Conservation (phyloP, 2,113 vertebrate genomes). For the Passer montanus region DNA sequence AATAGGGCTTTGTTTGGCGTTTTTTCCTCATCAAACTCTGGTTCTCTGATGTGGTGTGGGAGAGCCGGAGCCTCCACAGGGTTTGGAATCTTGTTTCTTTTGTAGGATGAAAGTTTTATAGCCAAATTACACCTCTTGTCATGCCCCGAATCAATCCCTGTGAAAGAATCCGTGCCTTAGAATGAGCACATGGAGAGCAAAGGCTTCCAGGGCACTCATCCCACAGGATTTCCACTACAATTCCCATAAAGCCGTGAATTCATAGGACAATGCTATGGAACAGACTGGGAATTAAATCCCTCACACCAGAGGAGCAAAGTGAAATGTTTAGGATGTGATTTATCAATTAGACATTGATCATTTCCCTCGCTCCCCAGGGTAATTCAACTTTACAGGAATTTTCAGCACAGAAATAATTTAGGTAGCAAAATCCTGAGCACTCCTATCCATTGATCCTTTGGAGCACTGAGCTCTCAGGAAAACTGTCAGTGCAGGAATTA, state of each 20-base stretch:
- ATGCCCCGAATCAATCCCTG: neutral
- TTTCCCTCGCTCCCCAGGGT: neutral
- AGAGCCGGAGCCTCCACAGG: neutral
- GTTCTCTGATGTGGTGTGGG: neutral
- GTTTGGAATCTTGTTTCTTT: neutral
- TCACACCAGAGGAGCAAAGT: neutral
- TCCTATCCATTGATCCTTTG: neutral
- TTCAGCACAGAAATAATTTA: neutral
- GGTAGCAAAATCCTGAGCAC: neutral
- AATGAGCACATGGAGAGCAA: neutral
- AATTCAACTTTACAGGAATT: neutral
- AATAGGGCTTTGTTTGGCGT: neutral
- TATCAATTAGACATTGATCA: neutral
- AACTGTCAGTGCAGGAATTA: neutral
- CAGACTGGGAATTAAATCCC: neutral
- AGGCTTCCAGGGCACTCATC: neutral
- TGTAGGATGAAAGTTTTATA: neutral
- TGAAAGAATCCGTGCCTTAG: neutral
- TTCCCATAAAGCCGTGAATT: neutral
- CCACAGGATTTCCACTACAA: neutral
- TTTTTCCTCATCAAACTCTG: neutral
- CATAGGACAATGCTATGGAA: neutral
- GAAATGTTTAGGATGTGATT: neutral
- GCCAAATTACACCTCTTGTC: neutral
- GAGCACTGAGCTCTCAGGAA: neutral